Evolutionary conservation across 2,888 invertebrate species (phyloP).

Genomic region (Mythimna loreyi): DNA sequence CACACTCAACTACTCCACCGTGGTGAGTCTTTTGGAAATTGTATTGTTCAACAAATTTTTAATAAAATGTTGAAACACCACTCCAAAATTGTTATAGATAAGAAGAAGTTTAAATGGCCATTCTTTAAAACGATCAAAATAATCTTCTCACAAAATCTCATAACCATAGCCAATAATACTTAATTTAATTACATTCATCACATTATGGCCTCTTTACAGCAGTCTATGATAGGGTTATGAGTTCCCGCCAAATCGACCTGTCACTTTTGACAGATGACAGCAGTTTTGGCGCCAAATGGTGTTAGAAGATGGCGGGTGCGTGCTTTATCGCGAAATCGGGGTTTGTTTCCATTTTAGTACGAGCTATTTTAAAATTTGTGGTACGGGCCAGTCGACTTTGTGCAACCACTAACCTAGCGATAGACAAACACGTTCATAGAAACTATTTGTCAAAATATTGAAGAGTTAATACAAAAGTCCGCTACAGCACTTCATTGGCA

Average conservation of each 20-base stretch:
- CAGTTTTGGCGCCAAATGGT: slow-evolving; percentile 80
- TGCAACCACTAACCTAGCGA: too few species aligned
- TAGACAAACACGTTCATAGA: too few species aligned
- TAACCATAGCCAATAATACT: slow-evolving; percentile 13
- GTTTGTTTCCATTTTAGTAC: slow-evolving; percentile 41
- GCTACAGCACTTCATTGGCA: too few species aligned
- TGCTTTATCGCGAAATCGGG: slow-evolving; percentile 71
- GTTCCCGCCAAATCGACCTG: slow-evolving; percentile 70
- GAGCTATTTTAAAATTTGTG: slow-evolving; percentile 14
- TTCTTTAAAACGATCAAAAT: background rate
- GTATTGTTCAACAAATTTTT: too few species aligned
- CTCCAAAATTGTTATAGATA: too few species aligned
- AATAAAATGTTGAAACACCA: too few species aligned
- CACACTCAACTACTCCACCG: too few species aligned
- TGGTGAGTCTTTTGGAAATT: too few species aligned
- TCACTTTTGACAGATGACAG: slow-evolving; percentile 76
- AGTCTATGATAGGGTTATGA: slow-evolving; percentile 69
- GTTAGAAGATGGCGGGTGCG: slow-evolving; percentile 78
- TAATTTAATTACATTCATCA: slow-evolving; percentile 12
- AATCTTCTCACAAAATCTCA: background rate
- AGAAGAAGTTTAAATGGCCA: background rate
- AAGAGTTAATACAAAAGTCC: too few species aligned
- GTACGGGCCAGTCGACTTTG: too few species aligned
- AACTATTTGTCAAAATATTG: too few species aligned
- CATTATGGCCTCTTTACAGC: slow-evolving; percentile 21